A percentile compares a stretch with the other conserved stretches of the same genome.
These are phyloP conservation scores for Sinocyclocheilus anshuiensis DNA, from an alignment of 2,113 vertebrate species.

Conservation along the genomic window DNA sequence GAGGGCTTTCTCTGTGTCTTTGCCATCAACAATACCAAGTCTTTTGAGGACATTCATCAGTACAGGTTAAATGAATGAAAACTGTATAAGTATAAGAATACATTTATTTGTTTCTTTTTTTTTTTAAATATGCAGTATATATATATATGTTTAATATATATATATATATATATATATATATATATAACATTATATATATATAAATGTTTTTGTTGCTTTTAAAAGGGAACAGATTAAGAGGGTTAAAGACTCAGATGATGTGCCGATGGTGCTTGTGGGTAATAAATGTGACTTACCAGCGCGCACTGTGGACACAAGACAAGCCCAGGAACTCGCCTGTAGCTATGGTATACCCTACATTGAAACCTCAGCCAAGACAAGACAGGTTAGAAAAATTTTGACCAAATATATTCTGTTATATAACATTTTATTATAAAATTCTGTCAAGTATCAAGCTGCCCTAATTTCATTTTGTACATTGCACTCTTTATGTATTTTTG, in stretches of 20 bases:
- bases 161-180: too few species aligned
- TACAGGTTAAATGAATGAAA: conserved; percentile 81
- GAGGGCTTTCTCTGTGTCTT: too few species aligned
- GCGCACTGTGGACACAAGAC: conserved; percentile 91
- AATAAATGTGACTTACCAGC: conserved; percentile 97
- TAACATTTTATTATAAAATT: neutral
- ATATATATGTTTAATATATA: too few species aligned
- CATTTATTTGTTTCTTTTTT: neutral
- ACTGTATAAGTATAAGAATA: neutral
- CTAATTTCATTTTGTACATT: neutral
- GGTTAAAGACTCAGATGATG: conserved; percentile 97
- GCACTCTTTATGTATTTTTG: neutral
- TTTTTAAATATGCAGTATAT: too few species aligned
- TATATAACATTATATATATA: too few species aligned
- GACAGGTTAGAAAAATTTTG: conserved; percentile 79
- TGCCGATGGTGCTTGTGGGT: conserved; percentile 97
- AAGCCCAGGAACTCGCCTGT: conserved; percentile 94
- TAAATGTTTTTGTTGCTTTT: neutral
- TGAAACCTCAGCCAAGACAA: conserved; percentile 96
- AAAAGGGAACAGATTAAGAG: conserved; percentile 91
- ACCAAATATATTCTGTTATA: neutral
- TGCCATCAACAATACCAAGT: too few species aligned
- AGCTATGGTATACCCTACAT: conserved; percentile 96
- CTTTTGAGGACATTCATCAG: conserved; percentile 76
- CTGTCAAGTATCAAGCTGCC: neutral